These are phyloP conservation scores for Oncorhynchus mykiss DNA, from an alignment of 2,113 vertebrate genomes.

Conservation along the genomic window DNA sequence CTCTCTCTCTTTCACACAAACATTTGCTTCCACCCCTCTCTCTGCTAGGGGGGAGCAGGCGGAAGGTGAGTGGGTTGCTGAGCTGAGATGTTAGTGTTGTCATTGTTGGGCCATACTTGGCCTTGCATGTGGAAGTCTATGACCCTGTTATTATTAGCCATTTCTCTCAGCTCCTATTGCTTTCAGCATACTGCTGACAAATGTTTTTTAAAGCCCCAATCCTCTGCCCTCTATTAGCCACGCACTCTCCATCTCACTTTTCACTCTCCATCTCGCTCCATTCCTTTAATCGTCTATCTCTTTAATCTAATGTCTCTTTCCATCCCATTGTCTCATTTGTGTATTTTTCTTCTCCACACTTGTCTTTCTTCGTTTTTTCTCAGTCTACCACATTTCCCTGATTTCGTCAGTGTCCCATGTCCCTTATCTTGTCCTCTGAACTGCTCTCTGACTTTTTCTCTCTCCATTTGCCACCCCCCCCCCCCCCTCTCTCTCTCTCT, in stretches of 20 bases:
- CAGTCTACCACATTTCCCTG: not conserved
- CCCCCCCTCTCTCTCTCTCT: not conserved
- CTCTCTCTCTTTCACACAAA: no score
- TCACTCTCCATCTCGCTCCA: not conserved
- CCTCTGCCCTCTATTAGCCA: not conserved
- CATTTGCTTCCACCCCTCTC: not conserved
- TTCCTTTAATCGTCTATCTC: not conserved
- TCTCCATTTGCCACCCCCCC: no score
- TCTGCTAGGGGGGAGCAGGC: slow-evolving; percentile 61
- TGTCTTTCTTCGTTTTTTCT: not conserved
- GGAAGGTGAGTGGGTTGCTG: slow-evolving; percentile 49
- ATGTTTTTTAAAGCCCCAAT: not conserved
- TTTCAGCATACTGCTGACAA: not conserved
- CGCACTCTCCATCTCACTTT: not conserved
- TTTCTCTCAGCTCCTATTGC: not conserved
- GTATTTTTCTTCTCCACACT: not conserved
- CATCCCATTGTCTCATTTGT: not conserved
- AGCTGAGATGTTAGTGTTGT: not conserved
- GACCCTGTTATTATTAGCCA: not conserved
- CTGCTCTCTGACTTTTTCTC: slow-evolving; percentile 4
- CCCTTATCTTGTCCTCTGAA: not conserved
- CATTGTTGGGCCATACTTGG: not conserved
- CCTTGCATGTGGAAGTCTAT: not conserved
- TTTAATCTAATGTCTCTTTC: not conserved
- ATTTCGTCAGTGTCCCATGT: no score